These are phyloP conservation scores for Hypercompe scribonia DNA, from an alignment of 2,888 invertebrate species.

Conservation along the genomic window DNA sequence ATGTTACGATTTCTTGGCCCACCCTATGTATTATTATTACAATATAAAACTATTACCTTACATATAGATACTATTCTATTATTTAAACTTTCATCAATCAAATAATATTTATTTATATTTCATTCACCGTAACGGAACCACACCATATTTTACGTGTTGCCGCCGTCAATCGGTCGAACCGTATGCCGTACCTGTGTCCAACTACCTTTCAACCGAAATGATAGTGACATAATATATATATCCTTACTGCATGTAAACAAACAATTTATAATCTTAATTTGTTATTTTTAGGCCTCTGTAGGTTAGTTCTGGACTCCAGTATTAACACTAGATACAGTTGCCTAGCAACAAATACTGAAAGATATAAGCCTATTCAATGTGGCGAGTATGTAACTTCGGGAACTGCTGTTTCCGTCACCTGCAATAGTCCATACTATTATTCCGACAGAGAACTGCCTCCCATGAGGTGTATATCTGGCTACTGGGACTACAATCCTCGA, in stretches of 20 bases:
- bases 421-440: constrained; percentile 16
- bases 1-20: too few relatives aligned
- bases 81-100: too few relatives aligned
- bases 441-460: not conserved
- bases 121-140: too few relatives aligned
- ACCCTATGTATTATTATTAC: too few relatives aligned
- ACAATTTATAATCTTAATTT: not conserved
- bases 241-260: not conserved
- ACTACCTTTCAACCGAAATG: too few relatives aligned
- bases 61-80: too few relatives aligned
- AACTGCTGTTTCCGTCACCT: not conserved
- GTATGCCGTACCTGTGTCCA: too few relatives aligned
- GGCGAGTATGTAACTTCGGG: not conserved
- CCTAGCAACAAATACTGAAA: not conserved
- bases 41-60: too few relatives aligned
- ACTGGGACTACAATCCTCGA: constrained; percentile 16
- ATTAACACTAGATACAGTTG: constrained; percentile 4
- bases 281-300: constrained; percentile 11
- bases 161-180: too few relatives aligned
- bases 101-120: too few relatives aligned
- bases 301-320: constrained; percentile 10
- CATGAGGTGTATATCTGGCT: constrained; percentile 15
- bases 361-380: not conserved
- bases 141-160: too few relatives aligned
- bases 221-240: not conserved